These are phyloP conservation scores for Leptura quadrifasciata DNA, from an alignment of 2,888 invertebrate species.

Conservation along the genomic window DNA sequence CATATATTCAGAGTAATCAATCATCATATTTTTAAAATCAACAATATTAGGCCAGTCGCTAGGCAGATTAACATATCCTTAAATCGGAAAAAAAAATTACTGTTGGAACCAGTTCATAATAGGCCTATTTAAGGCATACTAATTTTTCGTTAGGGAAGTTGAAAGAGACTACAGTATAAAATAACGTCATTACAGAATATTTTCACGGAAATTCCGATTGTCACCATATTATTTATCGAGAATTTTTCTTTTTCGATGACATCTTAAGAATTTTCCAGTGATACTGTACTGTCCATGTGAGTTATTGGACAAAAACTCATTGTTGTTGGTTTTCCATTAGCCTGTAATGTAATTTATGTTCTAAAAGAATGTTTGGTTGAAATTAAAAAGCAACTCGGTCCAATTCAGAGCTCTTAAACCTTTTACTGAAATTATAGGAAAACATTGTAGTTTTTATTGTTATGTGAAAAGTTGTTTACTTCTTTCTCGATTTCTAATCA, in stretches of 20 bases:
- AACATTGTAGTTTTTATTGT: conserved; percentile 3
- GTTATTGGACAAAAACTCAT: conserved; percentile 1
- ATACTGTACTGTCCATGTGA: conserved; percentile 4
- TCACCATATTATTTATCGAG: background rate
- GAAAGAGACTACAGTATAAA: conserved; percentile 8
- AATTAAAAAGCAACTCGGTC: background rate
- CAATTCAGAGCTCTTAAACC: background rate
- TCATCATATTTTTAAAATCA: too few relatives aligned
- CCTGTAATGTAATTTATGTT: background rate
- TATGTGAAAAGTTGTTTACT: conserved; percentile 7
- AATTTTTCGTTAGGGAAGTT: conserved; percentile 8
- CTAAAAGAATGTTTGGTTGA: conserved; percentile 8
- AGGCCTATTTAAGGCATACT: too few relatives aligned
- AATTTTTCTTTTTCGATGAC: background rate
- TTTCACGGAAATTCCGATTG: background rate
- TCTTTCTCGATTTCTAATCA: conserved; percentile 2
- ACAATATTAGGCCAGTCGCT: too few relatives aligned
- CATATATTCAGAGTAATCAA: too few relatives aligned
- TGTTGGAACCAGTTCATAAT: too few relatives aligned
- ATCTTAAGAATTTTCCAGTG: background rate
- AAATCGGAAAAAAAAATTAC: too few relatives aligned
- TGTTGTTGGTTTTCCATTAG: conserved; percentile 6
- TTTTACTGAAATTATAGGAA: conserved; percentile 3
- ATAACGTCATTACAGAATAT: conserved; percentile 7
- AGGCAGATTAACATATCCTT: too few relatives aligned